Percentiles rank a stretch among this genome's conserved stretches.
Conservation (phyloP, 2,113 vertebrate species). For the Gadus chalcogrammus region DNA sequence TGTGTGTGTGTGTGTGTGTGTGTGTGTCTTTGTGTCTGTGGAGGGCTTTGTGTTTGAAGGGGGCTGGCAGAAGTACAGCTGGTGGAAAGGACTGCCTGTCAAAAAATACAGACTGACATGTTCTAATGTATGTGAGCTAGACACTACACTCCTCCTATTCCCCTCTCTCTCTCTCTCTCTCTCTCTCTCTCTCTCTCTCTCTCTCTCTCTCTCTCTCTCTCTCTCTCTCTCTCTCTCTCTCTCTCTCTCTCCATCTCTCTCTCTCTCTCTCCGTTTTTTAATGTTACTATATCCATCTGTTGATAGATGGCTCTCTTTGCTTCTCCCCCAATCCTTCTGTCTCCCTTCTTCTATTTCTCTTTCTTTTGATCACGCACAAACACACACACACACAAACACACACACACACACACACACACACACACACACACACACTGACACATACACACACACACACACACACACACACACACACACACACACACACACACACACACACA, state of each 20-base stretch:
- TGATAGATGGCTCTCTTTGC: not conserved
- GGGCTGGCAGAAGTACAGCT: not conserved
- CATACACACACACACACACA: not conserved
- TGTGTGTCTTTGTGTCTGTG: not conserved
- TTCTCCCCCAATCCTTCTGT: not conserved
- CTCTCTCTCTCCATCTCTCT: not conserved
- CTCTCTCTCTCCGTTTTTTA: not conserved
- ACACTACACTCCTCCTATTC: not conserved
- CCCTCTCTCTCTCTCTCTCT: too few species aligned
- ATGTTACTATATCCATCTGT: slow-evolving; percentile 40
- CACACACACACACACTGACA: too few species aligned
- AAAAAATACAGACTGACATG: not conserved
- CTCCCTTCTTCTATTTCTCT: not conserved
- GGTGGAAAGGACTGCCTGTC: not conserved
- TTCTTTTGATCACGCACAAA: not conserved
- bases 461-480: not conserved
- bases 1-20: not conserved
- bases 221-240: not conserved
- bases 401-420: not conserved
- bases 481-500: too few species aligned
- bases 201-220: not conserved
- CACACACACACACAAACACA: too few species aligned
- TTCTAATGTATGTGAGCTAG: too few species aligned
- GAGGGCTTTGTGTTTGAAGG: not conserved
- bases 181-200: not conserved